Evolutionary conservation across 2,888 invertebrate genomes (phyloP).

Genomic region (Andrena trimmerana): DNA sequence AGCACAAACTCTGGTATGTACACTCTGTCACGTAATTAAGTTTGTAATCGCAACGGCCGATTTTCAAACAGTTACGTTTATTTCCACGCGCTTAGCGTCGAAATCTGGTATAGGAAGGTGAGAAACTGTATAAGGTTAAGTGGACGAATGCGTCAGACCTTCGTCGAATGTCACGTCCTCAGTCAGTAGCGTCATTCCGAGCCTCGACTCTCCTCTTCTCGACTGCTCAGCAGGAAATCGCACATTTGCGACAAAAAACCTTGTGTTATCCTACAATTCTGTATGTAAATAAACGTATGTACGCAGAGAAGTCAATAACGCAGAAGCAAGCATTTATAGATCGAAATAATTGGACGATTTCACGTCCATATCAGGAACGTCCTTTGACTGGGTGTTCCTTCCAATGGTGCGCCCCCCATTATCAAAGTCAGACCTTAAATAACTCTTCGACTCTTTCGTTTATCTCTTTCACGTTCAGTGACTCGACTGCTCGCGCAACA

Average conservation of each 20-base stretch:
- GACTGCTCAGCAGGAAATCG: neutral
- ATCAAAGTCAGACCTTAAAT: constrained; percentile 45
- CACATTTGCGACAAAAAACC: neutral
- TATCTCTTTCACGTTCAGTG: constrained; percentile 27
- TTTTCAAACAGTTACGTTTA: constrained; percentile 26
- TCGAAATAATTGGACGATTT: neutral
- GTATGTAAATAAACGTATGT: neutral
- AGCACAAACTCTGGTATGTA: neutral
- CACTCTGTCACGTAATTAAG: constrained; percentile 46
- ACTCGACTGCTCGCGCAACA: neutral
- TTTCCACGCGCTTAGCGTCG: constrained; percentile 22
- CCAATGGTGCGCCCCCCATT: constrained; percentile 25
- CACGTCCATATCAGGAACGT: constrained; percentile 25
- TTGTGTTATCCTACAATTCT: neutral
- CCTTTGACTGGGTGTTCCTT: constrained; percentile 18
- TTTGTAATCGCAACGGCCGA: constrained; percentile 46
- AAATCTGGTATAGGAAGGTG: constrained; percentile 27
- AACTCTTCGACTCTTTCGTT: constrained; percentile 30
- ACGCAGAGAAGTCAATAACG: constrained; percentile 7
- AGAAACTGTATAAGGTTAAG: constrained; percentile 12
- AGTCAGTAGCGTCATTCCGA: neutral
- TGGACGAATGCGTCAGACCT: constrained; percentile 3
- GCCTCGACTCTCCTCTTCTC: constrained; percentile 1
- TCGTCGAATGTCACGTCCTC: constrained; percentile 3
- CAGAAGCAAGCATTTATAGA: constrained; percentile 29